Conservation (phyloP, 1,140 invertebrate species). For the Drosophila dunni region DNA sequence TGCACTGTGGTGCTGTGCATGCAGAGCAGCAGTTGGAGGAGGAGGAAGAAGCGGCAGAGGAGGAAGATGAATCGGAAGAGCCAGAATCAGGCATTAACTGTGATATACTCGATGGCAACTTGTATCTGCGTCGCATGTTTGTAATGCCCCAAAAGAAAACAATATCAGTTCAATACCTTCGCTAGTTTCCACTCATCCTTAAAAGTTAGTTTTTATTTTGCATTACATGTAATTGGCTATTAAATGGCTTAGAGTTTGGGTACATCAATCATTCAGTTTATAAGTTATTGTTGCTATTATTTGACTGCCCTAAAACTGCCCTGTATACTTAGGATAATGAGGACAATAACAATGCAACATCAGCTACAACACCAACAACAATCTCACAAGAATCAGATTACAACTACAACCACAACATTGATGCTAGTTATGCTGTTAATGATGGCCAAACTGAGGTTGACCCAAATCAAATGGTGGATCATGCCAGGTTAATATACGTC, state of each 20-base stretch:
- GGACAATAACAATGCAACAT: conserved; percentile 65
- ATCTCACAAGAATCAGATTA: conserved; percentile 50
- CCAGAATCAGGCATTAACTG: conserved; percentile 34
- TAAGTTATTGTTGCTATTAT: conserved; percentile 9
- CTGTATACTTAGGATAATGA: conserved; percentile 57
- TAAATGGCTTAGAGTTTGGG: not conserved
- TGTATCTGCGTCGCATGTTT: conserved; percentile 75
- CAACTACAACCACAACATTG: conserved; percentile 18
- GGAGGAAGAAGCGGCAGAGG: conserved; percentile 34
- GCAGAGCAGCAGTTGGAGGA: conserved; percentile 10
- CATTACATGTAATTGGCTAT: not conserved
- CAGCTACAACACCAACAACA: conserved; percentile 38
- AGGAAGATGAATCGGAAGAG: conserved; percentile 10
- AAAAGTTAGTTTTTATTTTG: not conserved
- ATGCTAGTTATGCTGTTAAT: conserved; percentile 15
- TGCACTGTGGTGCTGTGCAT: conserved; percentile 64
- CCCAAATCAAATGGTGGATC: conserved; percentile 38
- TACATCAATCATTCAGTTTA: not conserved
- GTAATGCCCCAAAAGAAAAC: conserved; percentile 55
- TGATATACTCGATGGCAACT: conserved; percentile 79
- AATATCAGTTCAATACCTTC: not conserved
- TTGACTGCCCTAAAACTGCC: not conserved
- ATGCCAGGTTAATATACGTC: conserved; percentile 68
- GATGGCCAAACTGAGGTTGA: conserved; percentile 27
- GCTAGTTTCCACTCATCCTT: not conserved